Evolutionary conservation across 1,140 invertebrate species (phyloP), one percentile per base, ranked within the genome.

Genomic region (Probaryconus sp.): DNA sequence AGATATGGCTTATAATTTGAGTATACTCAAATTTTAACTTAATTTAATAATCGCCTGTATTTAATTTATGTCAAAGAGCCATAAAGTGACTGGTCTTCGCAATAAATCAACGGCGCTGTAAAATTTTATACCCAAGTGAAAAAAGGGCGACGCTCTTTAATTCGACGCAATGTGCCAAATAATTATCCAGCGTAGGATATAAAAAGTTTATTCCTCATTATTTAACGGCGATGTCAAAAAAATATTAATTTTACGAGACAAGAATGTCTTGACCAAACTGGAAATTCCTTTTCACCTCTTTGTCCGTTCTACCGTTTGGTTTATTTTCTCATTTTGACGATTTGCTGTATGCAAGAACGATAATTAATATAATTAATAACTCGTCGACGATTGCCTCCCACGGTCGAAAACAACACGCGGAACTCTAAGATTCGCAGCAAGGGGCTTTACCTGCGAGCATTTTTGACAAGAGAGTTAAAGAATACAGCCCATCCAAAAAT

Each of bases 301-400:
- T 10, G 11, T 33, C 38, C 21, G 5, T 45, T 65, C 20, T 53
- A 37, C 38, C 43, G 31, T 38, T 13, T 21, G 7, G 30, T 67
- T 53, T 60, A 45, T 58, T 13, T 20, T 40, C 10, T 37, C 10
- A 3, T 30, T 55, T 18, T 11, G 21, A 47, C 50, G 43, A 70
- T 20, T 48, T 14, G 51, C 43, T 3, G 40, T 73, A 40, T 47
- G 61, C 61, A 58, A 30, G 42, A 47, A 68, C 28, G 55, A 61
- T 76, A 80, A 80, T 80, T 76, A 76, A 76, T 76, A 64, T 75
- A 80, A 80, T 80, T 78, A 76, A 80, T 80, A 78, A 63, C 69
- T 60, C 60, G 51, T 43, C 73, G 79, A 80, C 80, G 82, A 81
- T 73, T 77, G 56, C 77, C 81, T 81, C 81, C 81, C 73, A 77